phyloP scores from a whole-genome alignment of 2,797 vertebrate species.

The Siniperca scherzeri region DNA sequence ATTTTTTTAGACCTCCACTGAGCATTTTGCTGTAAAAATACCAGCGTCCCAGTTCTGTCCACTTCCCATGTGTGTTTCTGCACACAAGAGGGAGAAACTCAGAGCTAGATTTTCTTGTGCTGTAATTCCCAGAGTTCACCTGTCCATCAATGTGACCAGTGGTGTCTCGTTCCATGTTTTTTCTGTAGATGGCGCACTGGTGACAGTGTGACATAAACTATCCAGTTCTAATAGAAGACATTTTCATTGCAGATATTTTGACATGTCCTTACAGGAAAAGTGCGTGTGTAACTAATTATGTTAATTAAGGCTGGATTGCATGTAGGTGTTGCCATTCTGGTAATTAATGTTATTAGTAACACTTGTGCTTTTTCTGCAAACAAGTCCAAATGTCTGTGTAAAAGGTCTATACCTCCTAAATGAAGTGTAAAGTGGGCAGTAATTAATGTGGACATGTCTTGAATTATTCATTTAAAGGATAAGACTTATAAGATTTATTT shows the following conservation, averaged over 20 bases:
- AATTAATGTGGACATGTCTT: no score
- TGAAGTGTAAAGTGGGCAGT: no score
- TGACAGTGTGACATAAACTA: not conserved
- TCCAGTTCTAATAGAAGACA: not conserved
- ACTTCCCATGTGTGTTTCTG: slow-evolving; percentile 13
- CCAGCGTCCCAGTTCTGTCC: slow-evolving; percentile 41
- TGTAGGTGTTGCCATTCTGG: not conserved
- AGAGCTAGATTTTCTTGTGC: not conserved
- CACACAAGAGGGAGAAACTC: not conserved
- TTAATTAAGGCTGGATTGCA: not conserved
- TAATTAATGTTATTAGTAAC: not conserved
- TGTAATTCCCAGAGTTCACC: no score
- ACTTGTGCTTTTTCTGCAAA: not conserved
- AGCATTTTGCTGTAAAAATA: slow-evolving; percentile 48
- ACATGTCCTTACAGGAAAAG: not conserved
- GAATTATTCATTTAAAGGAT: no score
- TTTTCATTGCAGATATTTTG: not conserved
- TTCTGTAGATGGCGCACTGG: not conserved
- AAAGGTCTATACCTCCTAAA: not conserved
- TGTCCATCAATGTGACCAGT: no score
- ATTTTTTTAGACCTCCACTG: slow-evolving; percentile 27
- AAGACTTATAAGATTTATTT: no score
- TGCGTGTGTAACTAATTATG: not conserved
- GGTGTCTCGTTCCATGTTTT: not conserved
- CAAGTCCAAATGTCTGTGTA: not conserved